Evolutionary conservation across 2,113 vertebrate species (phyloP).

Genomic region (Eidolon helvum): DNA sequence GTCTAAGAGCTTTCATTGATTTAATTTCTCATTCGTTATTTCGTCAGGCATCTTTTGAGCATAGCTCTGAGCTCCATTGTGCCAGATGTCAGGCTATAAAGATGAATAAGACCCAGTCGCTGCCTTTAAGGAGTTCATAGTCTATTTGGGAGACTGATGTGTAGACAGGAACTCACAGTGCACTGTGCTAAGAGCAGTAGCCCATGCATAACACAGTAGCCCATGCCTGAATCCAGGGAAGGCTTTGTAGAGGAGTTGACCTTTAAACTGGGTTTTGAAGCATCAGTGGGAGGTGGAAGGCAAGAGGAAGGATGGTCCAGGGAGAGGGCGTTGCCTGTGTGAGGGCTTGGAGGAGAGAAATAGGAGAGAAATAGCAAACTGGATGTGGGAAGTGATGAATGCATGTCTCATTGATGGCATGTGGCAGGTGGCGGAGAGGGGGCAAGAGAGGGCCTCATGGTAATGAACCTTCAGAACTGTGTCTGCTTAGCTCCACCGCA

Average conservation of each 20-base stretch:
- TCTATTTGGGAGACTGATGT: neutral
- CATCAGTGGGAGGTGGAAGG: neutral
- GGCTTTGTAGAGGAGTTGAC: neutral
- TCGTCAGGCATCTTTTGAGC: neutral
- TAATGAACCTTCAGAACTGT: neutral
- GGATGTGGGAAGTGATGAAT: neutral
- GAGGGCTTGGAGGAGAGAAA: neutral
- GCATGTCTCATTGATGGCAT: neutral
- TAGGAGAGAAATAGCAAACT: neutral
- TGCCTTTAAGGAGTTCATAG: neutral
- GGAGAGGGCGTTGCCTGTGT: neutral
- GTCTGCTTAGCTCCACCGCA: neutral
- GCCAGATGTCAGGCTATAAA: no score
- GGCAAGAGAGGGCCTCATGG: neutral
- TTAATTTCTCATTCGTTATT: neutral
- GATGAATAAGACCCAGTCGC: neutral
- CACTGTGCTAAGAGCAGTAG: neutral
- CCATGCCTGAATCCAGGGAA: neutral
- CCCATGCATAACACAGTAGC: neutral
- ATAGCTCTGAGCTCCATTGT: neutral
- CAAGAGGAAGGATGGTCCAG: neutral
- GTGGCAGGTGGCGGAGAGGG: neutral
- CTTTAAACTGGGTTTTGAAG: neutral
- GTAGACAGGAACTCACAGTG: neutral
- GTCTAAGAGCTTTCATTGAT: fast-evolving